phyloP scores from a whole-genome alignment of 2,797 vertebrate species.

The Gorsachius magnificus region DNA sequence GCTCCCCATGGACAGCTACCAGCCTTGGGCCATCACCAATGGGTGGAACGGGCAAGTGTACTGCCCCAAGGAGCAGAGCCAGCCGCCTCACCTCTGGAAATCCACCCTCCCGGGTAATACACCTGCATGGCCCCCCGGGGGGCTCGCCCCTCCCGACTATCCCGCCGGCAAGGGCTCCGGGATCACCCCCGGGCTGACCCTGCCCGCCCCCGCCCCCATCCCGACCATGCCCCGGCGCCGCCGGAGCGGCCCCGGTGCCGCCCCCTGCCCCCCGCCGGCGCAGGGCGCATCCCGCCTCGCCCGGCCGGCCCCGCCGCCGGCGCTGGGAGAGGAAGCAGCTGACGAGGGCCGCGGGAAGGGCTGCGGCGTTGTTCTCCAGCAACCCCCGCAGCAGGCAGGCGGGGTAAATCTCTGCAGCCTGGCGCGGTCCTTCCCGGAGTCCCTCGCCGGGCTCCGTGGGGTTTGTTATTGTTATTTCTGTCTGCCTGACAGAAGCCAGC shows the following conservation, averaged over 20 bases:
- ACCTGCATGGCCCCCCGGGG: conserved; percentile 56
- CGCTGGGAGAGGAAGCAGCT: conserved; percentile 34
- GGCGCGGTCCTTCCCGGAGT: not conserved
- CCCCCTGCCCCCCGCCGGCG: conserved; percentile 26
- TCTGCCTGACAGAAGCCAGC: not conserved
- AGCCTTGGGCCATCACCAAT: conserved; percentile 94
- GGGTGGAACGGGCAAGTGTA: conserved; percentile 98
- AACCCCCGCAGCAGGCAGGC: not conserved
- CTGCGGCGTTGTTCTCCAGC: not conserved
- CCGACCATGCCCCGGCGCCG: not conserved
- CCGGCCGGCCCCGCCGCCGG: not conserved
- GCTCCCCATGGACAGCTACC: conserved; percentile 95
- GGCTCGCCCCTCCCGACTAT: not conserved
- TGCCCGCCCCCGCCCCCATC: not conserved
- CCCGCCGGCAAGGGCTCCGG: not conserved
- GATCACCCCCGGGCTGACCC: not conserved
- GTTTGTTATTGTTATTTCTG: not conserved
- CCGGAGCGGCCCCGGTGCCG: not conserved
- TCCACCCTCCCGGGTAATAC: conserved; percentile 91
- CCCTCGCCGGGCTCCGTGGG: not conserved
- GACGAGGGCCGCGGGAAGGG: not conserved
- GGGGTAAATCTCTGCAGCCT: not conserved
- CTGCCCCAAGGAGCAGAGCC: conserved; percentile 95
- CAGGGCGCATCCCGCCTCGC: conserved; percentile 12
- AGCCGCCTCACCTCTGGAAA: conserved; percentile 93